These are phyloP conservation scores for Plectropomus leopardus DNA, from an alignment of 2,113 vertebrate species.

Conservation along the genomic window DNA sequence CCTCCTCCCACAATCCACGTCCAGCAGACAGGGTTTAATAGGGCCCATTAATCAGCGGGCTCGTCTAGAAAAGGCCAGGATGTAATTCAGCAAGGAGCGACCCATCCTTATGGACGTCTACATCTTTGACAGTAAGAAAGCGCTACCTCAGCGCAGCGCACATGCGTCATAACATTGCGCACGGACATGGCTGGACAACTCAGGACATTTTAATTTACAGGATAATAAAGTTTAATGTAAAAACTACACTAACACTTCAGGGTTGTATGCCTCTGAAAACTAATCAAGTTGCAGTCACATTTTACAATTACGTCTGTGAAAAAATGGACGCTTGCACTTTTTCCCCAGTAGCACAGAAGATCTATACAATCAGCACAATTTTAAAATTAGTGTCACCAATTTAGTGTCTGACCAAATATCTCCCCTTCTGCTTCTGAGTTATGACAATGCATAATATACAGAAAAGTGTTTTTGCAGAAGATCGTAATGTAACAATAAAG, in stretches of 20 bases:
- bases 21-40: constrained; percentile 78
- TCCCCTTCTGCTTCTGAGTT: no score
- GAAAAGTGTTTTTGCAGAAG: no score
- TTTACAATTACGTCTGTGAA: no score
- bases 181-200: constrained; percentile 5
- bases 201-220: background rate
- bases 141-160: background rate
- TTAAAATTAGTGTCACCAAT: no score
- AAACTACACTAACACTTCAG: constrained; percentile 2
- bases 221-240: constrained; percentile 14
- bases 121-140: constrained; percentile 39
- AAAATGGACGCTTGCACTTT: no score
- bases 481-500: no score
- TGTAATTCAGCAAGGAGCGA: constrained; percentile 53
- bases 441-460: no score
- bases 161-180: constrained; percentile 32
- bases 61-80: constrained; percentile 57
- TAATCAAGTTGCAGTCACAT: no score
- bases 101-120: constrained; percentile 46
- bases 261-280: no score
- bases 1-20: constrained; percentile 56
- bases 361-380: no score
- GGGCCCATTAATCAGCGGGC: constrained; percentile 79
- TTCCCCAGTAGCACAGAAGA: no score
- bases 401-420: no score